phyloP scores from a whole-genome alignment of 2,113 vertebrate species.

The Ranitomeya imitator region DNA sequence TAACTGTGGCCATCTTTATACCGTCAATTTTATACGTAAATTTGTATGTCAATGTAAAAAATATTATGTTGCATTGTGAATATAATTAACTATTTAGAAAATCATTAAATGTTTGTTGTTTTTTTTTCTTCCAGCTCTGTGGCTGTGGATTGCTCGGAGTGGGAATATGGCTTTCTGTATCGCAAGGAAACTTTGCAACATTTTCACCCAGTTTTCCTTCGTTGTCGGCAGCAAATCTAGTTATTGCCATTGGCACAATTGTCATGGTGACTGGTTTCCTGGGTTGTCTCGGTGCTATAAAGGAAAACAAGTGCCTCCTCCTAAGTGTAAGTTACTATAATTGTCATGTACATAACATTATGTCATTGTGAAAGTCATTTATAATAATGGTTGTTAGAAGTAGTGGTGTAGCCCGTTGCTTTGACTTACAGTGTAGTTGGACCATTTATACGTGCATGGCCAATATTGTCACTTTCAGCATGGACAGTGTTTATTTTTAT shows the following conservation, averaged over 20 bases:
- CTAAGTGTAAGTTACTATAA: constrained; percentile 85
- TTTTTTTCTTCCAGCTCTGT: constrained; percentile 83
- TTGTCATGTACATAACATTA: background rate
- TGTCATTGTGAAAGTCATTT: background rate
- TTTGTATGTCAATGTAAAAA: no score
- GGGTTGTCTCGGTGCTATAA: constrained; percentile 97
- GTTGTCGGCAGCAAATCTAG: constrained; percentile 94
- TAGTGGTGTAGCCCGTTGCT: background rate
- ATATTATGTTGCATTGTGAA: background rate
- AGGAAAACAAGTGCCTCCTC: constrained; percentile 99
- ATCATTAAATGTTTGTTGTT: constrained; percentile 44
- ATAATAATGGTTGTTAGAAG: background rate
- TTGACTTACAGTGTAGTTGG: background rate
- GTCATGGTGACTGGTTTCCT: constrained; percentile 98
- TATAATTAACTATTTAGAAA: background rate
- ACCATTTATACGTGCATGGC: background rate
- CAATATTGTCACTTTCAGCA: background rate
- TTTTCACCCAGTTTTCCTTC: constrained; percentile 97
- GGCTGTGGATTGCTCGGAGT: constrained; percentile 96
- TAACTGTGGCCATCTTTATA: no score
- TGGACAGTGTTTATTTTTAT: background rate
- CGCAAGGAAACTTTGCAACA: constrained; percentile 97
- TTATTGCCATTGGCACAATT: constrained; percentile 91
- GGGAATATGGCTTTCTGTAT: constrained; percentile 98
- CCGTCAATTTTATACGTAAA: no score